Conservation (phyloP, 2,113 vertebrate genomes). For the Aegithalos caudatus region DNA sequence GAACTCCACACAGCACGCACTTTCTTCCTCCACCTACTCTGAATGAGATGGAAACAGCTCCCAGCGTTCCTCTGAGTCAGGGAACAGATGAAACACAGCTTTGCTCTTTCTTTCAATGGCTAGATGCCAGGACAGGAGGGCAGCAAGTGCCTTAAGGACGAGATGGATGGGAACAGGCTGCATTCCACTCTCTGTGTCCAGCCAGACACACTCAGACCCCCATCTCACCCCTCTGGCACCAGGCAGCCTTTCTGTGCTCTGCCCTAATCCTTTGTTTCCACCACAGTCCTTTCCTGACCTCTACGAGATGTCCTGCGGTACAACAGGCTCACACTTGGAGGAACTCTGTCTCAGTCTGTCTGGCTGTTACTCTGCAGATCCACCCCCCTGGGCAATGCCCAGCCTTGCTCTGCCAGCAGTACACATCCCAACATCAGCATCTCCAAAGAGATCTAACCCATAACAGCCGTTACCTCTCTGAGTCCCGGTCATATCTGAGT, state of each 20-base stretch:
- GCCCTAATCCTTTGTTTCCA: background rate
- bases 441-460: background rate
- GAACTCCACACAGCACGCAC: slow-evolving; percentile 1
- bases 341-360: background rate
- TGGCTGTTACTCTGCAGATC: background rate
- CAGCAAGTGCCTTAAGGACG: slow-evolving; percentile 16
- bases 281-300: too few relatives aligned
- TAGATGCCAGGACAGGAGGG: slow-evolving; percentile 32
- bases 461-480: slow-evolving; percentile 65
- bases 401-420: background rate
- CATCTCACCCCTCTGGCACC: background rate
- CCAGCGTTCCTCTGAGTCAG: slow-evolving; percentile 26
- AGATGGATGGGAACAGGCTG: background rate
- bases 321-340: background rate
- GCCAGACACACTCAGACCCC: background rate
- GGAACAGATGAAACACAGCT: slow-evolving; percentile 49
- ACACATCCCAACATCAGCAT: background rate
- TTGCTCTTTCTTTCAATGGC: slow-evolving; percentile 48
- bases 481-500: slow-evolving; percentile 65
- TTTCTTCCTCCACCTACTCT: slow-evolving; percentile 53
- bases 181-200: background rate
- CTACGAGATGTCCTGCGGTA: background rate
- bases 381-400: background rate
- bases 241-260: background rate
- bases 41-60: slow-evolving; percentile 18